Evolutionary conservation across 2,113 vertebrate species (phyloP).

Genomic region (Lota lota): DNA sequence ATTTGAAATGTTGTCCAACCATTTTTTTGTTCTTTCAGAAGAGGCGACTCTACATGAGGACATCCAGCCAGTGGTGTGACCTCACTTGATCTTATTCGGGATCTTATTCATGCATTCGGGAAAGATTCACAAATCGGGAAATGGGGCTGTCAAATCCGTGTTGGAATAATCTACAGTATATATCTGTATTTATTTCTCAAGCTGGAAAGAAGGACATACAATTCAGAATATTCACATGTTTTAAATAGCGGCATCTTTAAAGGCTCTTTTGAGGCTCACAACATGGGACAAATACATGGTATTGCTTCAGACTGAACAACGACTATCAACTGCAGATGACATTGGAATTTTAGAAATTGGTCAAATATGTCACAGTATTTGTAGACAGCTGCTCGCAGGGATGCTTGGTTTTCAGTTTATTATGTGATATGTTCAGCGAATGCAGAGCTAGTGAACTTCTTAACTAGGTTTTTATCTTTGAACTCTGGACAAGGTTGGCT

Average conservation of each 20-base stretch:
- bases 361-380: conserved; percentile 27
- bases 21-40: too few relatives aligned
- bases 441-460: too few relatives aligned
- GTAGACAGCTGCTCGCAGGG: conserved; percentile 14
- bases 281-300: conserved; percentile 32
- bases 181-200: conserved; percentile 32
- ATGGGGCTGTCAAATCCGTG: background rate
- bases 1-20: too few relatives aligned
- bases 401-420: conserved; percentile 1
- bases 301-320: conserved; percentile 46
- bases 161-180: background rate
- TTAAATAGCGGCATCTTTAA: conserved; percentile 42
- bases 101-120: too few relatives aligned
- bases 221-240: conserved; percentile 40
- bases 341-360: conserved; percentile 46
- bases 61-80: too few relatives aligned
- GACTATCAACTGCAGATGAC: conserved; percentile 59
- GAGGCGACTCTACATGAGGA: too few relatives aligned
- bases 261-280: conserved; percentile 45
- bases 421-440: background rate
- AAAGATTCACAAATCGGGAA: background rate
- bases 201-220: conserved; percentile 31
- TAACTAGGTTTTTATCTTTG: too few relatives aligned
- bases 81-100: too few relatives aligned
- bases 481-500: too few relatives aligned